phyloP scores from a whole-genome alignment of 1,140 invertebrate genomes.

The Drosophila obscura region DNA sequence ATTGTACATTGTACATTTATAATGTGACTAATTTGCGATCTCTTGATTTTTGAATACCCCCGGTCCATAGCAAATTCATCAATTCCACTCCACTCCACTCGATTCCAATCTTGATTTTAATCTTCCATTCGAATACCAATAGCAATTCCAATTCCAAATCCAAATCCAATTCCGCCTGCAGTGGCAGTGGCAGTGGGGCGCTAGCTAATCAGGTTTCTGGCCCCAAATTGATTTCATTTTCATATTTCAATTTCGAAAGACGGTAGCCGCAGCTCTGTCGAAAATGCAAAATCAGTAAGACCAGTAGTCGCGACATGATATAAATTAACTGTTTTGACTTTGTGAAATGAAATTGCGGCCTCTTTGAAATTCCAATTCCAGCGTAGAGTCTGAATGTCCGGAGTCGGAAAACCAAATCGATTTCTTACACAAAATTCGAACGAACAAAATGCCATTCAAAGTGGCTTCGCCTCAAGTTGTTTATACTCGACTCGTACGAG shows the following conservation, averaged over 20 bases:
- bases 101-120: slow-evolving; percentile 17
- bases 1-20: slow-evolving; percentile 65
- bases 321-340: slow-evolving; percentile 84
- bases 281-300: slow-evolving; percentile 84
- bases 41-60: slow-evolving; percentile 42
- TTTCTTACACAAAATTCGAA: slow-evolving; percentile 51
- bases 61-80: neutral
- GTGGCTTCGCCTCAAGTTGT: slow-evolving; percentile 50
- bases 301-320: slow-evolving; percentile 84
- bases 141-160: slow-evolving; percentile 17
- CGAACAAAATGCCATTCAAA: slow-evolving; percentile 65
- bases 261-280: slow-evolving; percentile 50
- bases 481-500: slow-evolving; percentile 11
- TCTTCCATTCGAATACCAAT: slow-evolving; percentile 18
- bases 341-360: slow-evolving; percentile 82
- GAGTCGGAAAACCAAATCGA: slow-evolving; percentile 54
- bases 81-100: slow-evolving; percentile 14
- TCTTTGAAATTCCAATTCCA: slow-evolving; percentile 73
- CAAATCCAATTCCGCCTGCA: slow-evolving; percentile 38
- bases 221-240: slow-evolving; percentile 80
- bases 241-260: slow-evolving; percentile 81
- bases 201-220: slow-evolving; percentile 76
- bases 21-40: slow-evolving; percentile 74
- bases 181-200: slow-evolving; percentile 46
- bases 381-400: neutral